Base-by-base conservation (phyloP, 2,113 vertebrate species). In the Indicator maculatus region DNA sequence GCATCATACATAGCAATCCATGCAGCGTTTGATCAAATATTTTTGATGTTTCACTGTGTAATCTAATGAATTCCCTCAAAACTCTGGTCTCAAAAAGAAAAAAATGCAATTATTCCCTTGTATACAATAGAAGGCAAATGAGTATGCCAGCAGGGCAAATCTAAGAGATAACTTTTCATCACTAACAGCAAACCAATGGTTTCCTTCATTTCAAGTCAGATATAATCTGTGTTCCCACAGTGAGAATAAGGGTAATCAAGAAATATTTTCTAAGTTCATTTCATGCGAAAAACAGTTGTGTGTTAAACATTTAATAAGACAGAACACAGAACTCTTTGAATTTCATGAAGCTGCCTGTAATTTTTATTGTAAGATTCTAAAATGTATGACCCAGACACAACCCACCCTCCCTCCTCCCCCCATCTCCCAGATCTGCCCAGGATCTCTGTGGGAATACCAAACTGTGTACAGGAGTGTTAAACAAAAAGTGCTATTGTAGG, bases 281-380 rank as follows among this genome's bases (percentile, higher is more conserved):
- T 93, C 83, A 83, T 89, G 77, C 30, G 94, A 83, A 70, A 93
- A 77, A 36, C 7, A 55, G 31, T 66, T 82, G 26, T 79, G 64
- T 78, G 81, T 82, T 95, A 95, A 89, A 93, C 73, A 87, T 67
- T 92, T 94, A 96, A 80, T 52, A 73, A 92, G 45, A 79, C 2
- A 89, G 86, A 96, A 96, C 88, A 97, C 60, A 96, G 74, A 89
- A 75, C 14, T 82, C 84, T 97, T 72, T 95, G 85, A 96, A 55
- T 96, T 73, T 74, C 39, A 39, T 59, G 81, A 86, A 93, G 72
- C 27, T 93, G 83, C 56, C 77, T 91, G 70, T 33, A 90, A 79
- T 89, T 97, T 97, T 93, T 75, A 72, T 89, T 86, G 86, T 63
- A 72, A 79, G 52, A 69, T 27, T 74, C 31, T 82, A 53, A 91